Evolutionary conservation across 2,113 vertebrate species (phyloP), one percentile per base, ranked within the genome.

Genomic region (Ciconia maguari): DNA sequence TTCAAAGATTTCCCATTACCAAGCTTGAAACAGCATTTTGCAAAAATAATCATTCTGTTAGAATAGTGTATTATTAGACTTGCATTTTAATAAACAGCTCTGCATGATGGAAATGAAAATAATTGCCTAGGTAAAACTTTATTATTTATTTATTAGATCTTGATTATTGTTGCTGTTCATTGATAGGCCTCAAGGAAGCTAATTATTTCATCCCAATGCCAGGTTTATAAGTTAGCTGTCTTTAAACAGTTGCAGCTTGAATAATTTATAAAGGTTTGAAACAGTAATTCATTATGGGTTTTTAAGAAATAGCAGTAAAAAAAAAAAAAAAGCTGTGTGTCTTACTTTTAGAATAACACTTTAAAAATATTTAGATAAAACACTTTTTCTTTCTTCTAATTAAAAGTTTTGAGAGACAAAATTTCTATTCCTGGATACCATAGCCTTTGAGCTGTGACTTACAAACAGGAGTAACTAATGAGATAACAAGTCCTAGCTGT

Each of bases 91-190:
- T 68, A 55, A 93, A 29, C 12, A 68, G 30, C 24, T 72, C 61
- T 70, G 25, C 29, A 16, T 66, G 66, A 74, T 76, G 22, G 41
- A 91, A 93, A 91, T 84, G 25, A 66, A 89, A 96, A 80, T 75
- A 92, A 84, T 82, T 89, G 18, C 46, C 79, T 46, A 38, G 61
- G 27, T 87, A 89, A 79, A 80, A 58, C 34, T 83, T 93, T 78
- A 81, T 95, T 98, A 75, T 88, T 95, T 94, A 95, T 94, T 95
- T 91, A 89, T 80, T 92, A 98, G 98, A 46, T 98, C 98, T 96
- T 97, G 84, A 97, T 98, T 96, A 94, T 90, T 96, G 90, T 97
- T 97, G 95, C 96, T 97, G 90, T 97, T 98, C 83, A 85, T 96
- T 97, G 92, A 94, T 94, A 95, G 93, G 96, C 61, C 96, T 98